These are phyloP conservation scores for Chiloscyllium plagiosum DNA, from an alignment of 2,113 vertebrate species.

Conservation along the genomic window DNA sequence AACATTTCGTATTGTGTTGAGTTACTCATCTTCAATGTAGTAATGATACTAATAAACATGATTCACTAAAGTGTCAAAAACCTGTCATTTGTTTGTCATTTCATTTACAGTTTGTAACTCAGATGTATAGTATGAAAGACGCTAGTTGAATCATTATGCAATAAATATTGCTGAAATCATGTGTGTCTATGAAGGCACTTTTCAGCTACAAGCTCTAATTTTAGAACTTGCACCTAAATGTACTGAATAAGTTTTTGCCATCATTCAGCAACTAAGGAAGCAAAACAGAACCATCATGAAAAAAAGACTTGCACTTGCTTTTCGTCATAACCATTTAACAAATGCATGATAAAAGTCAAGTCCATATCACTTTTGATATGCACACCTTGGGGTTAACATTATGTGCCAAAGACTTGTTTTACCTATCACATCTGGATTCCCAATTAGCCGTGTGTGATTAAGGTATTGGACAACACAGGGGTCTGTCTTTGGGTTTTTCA, in stretches of 20 bases:
- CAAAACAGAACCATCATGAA: background rate
- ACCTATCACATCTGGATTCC: background rate
- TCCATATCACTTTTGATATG: too few relatives aligned
- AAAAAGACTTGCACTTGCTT: background rate
- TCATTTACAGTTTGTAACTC: background rate
- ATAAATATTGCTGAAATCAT: background rate
- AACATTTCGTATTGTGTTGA: background rate
- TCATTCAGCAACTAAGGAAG: background rate
- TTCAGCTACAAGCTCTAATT: background rate
- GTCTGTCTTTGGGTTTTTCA: too few relatives aligned
- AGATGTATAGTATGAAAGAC: background rate
- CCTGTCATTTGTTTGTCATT: conserved; percentile 9
- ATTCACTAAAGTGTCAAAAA: background rate
- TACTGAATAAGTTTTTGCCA: background rate
- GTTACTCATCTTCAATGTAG: conserved; percentile 6
- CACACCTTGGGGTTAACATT: background rate
- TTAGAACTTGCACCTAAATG: background rate
- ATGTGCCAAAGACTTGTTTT: background rate
- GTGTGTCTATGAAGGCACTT: background rate
- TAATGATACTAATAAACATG: conserved; percentile 28
- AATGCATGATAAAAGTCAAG: too few relatives aligned
- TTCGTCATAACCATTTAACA: background rate
- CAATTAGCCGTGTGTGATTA: background rate
- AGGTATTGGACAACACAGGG: background rate
- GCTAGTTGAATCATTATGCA: background rate